Evolutionary conservation across 2,888 invertebrate species (phyloP).

Genomic region (Resseliella maxima): DNA sequence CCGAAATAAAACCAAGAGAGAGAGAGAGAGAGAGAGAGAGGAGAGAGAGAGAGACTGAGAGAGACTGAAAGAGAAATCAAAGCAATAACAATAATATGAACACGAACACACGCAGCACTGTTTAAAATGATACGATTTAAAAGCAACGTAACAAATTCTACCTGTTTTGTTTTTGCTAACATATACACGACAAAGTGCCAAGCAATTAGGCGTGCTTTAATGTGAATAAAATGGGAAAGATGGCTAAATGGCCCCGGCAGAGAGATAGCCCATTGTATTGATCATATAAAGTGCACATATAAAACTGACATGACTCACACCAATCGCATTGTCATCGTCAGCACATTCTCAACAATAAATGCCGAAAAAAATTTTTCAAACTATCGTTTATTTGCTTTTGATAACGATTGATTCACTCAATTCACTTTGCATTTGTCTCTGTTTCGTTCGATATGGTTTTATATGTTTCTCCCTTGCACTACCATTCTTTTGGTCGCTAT

Average conservation of each 20-base stretch:
- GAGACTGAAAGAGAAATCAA: neutral
- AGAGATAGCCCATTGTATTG: neutral
- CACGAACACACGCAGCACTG: too few species aligned
- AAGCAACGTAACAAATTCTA: neutral
- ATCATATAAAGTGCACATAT: conserved; percentile 1
- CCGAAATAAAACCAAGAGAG: neutral
- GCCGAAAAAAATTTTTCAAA: neutral
- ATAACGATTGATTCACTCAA: conserved; percentile 36
- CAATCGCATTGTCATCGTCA: neutral
- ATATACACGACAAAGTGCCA: neutral
- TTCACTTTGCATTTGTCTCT: too few species aligned
- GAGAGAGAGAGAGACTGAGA: neutral
- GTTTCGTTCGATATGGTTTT: too few species aligned
- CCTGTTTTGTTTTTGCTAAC: conserved; percentile 55
- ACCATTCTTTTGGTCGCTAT: too few species aligned
- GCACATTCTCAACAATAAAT: neutral
- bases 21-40: too few species aligned
- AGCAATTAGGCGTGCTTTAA: conserved; percentile 27
- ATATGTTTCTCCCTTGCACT: too few species aligned
- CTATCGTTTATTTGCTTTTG: conserved; percentile 40
- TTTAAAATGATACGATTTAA: neutral
- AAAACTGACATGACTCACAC: conserved; percentile 17
- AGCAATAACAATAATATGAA: neutral
- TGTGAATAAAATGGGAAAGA: neutral
- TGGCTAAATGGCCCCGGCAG: conserved; percentile 36